phyloP scores from a whole-genome alignment of 2,888 invertebrate species.

The Petrophora chlorosata region DNA sequence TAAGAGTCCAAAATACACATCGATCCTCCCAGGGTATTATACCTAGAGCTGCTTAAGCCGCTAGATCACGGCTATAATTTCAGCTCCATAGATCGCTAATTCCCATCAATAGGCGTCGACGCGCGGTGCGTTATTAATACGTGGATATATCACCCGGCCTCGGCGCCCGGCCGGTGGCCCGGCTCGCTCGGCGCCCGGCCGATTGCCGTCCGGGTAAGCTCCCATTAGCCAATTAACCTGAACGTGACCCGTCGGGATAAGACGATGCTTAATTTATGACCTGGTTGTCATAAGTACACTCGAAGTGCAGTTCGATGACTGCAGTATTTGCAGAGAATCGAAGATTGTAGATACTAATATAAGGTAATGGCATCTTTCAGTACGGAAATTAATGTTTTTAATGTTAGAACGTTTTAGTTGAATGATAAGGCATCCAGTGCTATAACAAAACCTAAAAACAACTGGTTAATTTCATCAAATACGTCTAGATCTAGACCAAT shows the following conservation, averaged over 20 bases:
- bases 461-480: too few species aligned
- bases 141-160: background rate
- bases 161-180: background rate
- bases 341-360: too few species aligned
- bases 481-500: too few species aligned
- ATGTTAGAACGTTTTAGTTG: too few species aligned
- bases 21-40: background rate
- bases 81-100: background rate
- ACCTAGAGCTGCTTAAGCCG: background rate
- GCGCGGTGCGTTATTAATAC: background rate
- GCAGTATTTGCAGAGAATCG: background rate
- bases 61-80: background rate
- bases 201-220: conserved; percentile 5
- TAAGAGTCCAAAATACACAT: too few species aligned
- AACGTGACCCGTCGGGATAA: conserved; percentile 9
- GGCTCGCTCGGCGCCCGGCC: background rate
- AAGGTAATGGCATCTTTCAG: too few species aligned
- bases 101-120: background rate
- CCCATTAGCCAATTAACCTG: conserved; percentile 26
- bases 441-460: too few species aligned
- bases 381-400: too few species aligned
- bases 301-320: conserved; percentile 8
- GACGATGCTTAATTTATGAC: conserved; percentile 3
- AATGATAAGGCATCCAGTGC: too few species aligned
- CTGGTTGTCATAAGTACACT: background rate